A percentile compares a stretch with the other conserved stretches of the same genome.
phyloP scores from a whole-genome alignment of 2,113 vertebrate species.

The Trogon melanurus region DNA sequence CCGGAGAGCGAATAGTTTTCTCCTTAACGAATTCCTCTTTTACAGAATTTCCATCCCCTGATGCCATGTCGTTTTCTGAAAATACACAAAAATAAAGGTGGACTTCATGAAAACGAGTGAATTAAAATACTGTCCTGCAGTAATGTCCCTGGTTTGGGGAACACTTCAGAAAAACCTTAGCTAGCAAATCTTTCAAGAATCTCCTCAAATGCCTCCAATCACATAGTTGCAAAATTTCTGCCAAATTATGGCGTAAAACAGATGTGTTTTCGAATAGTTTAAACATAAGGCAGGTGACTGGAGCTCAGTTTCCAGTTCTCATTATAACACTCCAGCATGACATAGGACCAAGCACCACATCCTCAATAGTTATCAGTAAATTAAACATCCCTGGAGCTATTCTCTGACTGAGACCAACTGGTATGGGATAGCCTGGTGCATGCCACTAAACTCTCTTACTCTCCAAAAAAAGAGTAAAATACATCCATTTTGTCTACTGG shows the following conservation, averaged over 20 bases:
- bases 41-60: conserved; percentile 84
- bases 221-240: background rate
- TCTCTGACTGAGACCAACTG: background rate
- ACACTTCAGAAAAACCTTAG: background rate
- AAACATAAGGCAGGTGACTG: background rate
- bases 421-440: background rate
- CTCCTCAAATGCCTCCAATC: background rate
- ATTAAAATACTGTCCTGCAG: background rate
- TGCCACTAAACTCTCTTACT: background rate
- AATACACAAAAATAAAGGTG: background rate
- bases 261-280: background rate
- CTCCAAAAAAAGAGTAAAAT: background rate
- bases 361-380: background rate
- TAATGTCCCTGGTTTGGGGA: background rate
- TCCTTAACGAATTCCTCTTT: conserved; percentile 78
- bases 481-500: background rate
- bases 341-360: background rate
- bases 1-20: conserved; percentile 66
- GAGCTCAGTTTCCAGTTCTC: background rate
- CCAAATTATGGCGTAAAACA: background rate
- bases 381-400: background rate
- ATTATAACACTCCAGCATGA: background rate
- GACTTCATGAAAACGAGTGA: background rate
- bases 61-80: conserved; percentile 84
- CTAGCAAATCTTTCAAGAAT: background rate